Evolutionary conservation across 2,797 vertebrate species (phyloP).

Genomic region (Coregonus suidteri): DNA sequence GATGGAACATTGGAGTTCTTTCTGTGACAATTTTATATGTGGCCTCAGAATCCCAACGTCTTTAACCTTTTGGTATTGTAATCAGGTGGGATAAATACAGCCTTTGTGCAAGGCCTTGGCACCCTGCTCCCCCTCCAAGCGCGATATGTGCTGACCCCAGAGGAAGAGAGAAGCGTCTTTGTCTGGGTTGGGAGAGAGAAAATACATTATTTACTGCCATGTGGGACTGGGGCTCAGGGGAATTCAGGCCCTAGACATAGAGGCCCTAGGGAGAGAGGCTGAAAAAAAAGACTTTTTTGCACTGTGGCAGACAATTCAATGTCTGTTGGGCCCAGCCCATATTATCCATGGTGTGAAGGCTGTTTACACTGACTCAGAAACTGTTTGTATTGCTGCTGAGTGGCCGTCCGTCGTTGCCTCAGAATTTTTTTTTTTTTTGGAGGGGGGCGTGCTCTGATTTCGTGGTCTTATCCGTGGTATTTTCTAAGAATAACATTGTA

Average conservation of each 20-base stretch:
- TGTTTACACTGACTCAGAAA: conserved; percentile 60
- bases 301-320: conserved; percentile 49
- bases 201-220: conserved; percentile 67
- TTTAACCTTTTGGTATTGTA: conserved; percentile 64
- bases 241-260: conserved; percentile 8
- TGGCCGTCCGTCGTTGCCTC: conserved; percentile 33
- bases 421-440: not conserved
- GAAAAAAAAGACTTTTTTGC: conserved; percentile 35
- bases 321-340: conserved; percentile 53
- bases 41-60: conserved; percentile 53
- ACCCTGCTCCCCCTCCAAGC: conserved; percentile 51
- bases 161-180: conserved; percentile 62
- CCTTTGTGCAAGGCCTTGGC: conserved; percentile 56
- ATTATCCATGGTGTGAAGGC: conserved; percentile 46
- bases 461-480: not conserved
- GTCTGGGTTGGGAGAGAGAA: conserved; percentile 52
- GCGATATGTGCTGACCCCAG: conserved; percentile 61
- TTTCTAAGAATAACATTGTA: too few species aligned
- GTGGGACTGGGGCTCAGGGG: conserved; percentile 44
- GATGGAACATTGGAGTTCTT: not conserved
- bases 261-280: conserved; percentile 21
- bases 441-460: not conserved
- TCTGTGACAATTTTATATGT: conserved; percentile 47
- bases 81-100: conserved; percentile 59
- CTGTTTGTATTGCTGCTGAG: conserved; percentile 55